phyloP scores from a whole-genome alignment of 1,140 invertebrate species.

The Ceratoteleas bidentatus region DNA sequence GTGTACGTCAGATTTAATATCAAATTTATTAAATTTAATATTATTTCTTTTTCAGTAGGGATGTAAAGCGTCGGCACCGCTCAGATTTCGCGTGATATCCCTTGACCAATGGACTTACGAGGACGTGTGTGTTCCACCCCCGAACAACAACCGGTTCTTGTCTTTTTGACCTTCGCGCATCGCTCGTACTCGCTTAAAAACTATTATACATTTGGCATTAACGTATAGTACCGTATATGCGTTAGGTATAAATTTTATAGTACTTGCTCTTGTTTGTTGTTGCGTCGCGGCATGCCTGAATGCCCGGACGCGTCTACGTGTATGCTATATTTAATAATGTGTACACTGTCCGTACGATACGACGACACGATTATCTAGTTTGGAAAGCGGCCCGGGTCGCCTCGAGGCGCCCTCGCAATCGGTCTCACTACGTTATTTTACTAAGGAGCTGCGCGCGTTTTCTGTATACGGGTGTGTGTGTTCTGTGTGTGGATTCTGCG shows the following conservation, averaged over 20 bases:
- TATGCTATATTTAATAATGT: conserved; percentile 71
- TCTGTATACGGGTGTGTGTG: conserved; percentile 40
- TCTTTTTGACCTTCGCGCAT: conserved; percentile 61
- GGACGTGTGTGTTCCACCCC: conserved; percentile 54
- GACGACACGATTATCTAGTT: conserved; percentile 75
- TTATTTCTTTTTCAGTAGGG: too few relatives aligned
- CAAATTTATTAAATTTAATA: too few relatives aligned
- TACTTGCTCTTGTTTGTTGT: conserved; percentile 70
- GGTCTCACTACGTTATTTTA: conserved; percentile 66
- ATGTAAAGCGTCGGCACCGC: neutral
- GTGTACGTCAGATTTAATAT: too few relatives aligned
- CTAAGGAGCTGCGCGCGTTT: conserved; percentile 66
- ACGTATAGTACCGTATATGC: conserved; percentile 80
- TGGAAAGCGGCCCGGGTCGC: conserved; percentile 71
- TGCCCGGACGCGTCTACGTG: conserved; percentile 64
- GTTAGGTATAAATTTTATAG: conserved; percentile 79
- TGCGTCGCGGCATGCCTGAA: conserved; percentile 43
- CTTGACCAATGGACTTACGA: conserved; percentile 64
- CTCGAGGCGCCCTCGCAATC: conserved; percentile 56
- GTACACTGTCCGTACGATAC: conserved; percentile 71
- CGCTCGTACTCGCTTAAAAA: conserved; percentile 70
- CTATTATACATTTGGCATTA: conserved; percentile 82
- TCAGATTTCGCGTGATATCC: conserved; percentile 14
- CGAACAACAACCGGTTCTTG: conserved; percentile 62
- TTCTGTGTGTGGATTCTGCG: too few relatives aligned